These are phyloP conservation scores for Zoroaster sp. DNA, from an alignment of 53 echinoderm and acorn worm genomes.

Conservation along the genomic window DNA sequence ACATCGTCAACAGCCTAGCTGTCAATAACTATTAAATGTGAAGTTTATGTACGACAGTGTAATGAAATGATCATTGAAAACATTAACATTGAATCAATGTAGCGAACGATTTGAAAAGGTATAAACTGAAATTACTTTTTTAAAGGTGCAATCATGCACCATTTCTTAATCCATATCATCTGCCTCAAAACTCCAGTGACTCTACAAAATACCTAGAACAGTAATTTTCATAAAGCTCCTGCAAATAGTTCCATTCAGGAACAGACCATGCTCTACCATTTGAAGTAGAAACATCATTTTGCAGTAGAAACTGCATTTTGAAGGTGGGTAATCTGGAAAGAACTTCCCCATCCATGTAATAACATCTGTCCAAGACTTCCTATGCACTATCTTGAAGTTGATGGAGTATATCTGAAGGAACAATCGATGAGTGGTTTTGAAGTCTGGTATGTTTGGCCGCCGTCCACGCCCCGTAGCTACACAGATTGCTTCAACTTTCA, in stretches of 20 bases:
- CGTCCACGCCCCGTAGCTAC: too few species aligned
- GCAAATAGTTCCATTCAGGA: slow-evolving; percentile 35
- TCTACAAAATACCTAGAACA: slow-evolving; percentile 35
- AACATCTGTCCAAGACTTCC: slow-evolving; percentile 30
- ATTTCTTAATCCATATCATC: too few species aligned
- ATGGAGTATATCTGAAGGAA: slow-evolving; percentile 28
- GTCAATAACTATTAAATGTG: too few species aligned
- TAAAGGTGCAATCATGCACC: too few species aligned
- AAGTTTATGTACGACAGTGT: too few species aligned
- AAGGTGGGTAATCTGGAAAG: slow-evolving; percentile 23
- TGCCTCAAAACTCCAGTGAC: neutral
- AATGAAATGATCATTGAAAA: too few species aligned
- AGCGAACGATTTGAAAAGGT: too few species aligned
- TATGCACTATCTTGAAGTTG: slow-evolving; percentile 1
- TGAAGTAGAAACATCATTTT: slow-evolving; percentile 21
- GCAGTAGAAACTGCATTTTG: slow-evolving; percentile 18
- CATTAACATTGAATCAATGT: too few species aligned
- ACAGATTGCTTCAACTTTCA: too few species aligned
- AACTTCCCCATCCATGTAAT: slow-evolving; percentile 26
- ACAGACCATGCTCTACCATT: slow-evolving; percentile 58
- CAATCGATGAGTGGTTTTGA: slow-evolving; percentile 16
- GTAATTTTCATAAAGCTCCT: slow-evolving; percentile 26
- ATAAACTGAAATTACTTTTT: too few species aligned
- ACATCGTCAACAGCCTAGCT: too few species aligned
- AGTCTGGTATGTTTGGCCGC: slow-evolving; percentile 9